Base-by-base conservation (phyloP, 2,797 vertebrate genomes). In the Gallirallus australis region DNA sequence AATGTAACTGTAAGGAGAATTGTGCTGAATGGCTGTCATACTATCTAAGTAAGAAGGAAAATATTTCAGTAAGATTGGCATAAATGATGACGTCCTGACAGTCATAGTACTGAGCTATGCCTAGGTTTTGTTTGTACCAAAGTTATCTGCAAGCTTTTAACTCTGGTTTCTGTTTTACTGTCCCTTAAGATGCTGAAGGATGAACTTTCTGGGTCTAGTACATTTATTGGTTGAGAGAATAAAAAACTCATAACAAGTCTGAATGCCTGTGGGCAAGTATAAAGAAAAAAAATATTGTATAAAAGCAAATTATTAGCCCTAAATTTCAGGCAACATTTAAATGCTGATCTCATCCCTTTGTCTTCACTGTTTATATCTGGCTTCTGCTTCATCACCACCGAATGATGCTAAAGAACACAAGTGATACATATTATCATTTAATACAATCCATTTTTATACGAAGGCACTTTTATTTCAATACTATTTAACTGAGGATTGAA, bases 21-120 rank as follows among this genome's bases (percentile, higher is more conserved):
- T 7, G 10, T 35, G 37, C 45, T 35, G 80, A 82, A 40, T 28
- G 24, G 14, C 30, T 81, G 54, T 27, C 10, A 16, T 23, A 10
- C 11, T 70, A 15, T 33, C 18, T 61, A 50, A n/a, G 21, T 33
- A 60, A 52, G 16, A 47, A 33, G 12, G 30, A 66, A 81, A 69
- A 82, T n/a, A 3, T 42, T 82, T 75, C 31, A 65, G 30, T 48
- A 53, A 70, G 37, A 47, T 15, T 64, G 56, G 6, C 60, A 12
- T 57, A 79, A 93, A 70, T 60, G 8, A 45, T 21, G 15, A 50
- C 37, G n/a, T 42, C 50, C 14, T 75, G 42, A 42, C 23, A 56
- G n/a, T 45, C 1, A 0, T 17, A 60, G n/a, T 31, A 52, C 31
- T 4, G 2, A 75, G 18, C 11, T 42, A 2, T 75, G n/a, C 17